Conservation (phyloP, 2,797 vertebrate genomes). For the Pseudopleuronectes americanus region DNA sequence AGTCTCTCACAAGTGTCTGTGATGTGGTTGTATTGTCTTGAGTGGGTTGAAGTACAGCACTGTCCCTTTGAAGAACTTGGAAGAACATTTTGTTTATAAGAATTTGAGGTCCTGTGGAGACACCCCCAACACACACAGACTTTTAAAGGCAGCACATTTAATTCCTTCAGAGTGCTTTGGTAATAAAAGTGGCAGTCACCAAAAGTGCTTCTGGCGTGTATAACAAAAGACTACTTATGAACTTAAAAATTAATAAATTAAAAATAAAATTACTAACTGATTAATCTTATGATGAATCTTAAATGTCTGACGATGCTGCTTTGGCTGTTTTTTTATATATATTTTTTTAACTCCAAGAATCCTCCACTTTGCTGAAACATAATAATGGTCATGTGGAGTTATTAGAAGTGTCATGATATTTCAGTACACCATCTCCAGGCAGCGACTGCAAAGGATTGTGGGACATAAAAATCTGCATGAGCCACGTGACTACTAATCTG, state of each 20-base stretch:
- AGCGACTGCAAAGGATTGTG: conserved; percentile 34
- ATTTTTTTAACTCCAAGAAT: too few relatives aligned
- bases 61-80: conserved; percentile 51
- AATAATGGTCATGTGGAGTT: too few relatives aligned
- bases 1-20: conserved; percentile 3
- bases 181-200: conserved; percentile 3
- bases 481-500: conserved; percentile 7
- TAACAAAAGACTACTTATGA: neutral
- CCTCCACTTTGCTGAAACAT: too few relatives aligned
- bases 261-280: too few relatives aligned
- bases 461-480: conserved; percentile 36
- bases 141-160: conserved; percentile 6
- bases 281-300: too few relatives aligned
- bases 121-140: neutral
- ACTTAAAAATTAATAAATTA: too few relatives aligned
- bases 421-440: neutral
- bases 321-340: too few relatives aligned
- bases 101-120: conserved; percentile 14
- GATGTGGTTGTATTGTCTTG: conserved; percentile 34
- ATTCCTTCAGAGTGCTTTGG: neutral
- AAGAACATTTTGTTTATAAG: conserved; percentile 59
- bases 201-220: conserved; percentile 2
- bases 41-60: conserved; percentile 40
- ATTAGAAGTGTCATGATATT: neutral
- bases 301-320: too few relatives aligned